Evolutionary conservation across 30 jellyfish, hydroid and myxozoan genomes (phyloP), one percentile per base, ranked within the genome.

Genomic region (Pseudorhiza aurosa): DNA sequence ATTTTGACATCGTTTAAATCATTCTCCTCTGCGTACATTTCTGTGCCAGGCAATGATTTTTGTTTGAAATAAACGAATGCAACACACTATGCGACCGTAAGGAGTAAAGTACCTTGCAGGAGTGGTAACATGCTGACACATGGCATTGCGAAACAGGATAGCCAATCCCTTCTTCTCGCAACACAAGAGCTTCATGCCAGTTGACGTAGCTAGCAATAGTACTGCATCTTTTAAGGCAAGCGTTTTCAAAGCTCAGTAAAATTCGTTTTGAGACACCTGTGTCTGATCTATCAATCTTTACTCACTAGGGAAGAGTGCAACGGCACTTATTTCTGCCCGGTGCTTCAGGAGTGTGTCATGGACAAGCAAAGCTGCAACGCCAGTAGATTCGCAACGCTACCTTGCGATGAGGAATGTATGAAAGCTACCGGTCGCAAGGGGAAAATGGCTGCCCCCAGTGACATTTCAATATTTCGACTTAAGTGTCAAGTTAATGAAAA

Each of bases 331-430:
- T 70, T 22, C 27, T 70, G 83, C 19, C 83, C 83, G 8, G 22
- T 70, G n/a, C 27, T 30, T 26, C 68, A 33, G 21, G 49, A 70
- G 36, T 70, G 83, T 71, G 49, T 71, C 32, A 70, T 45, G 7
- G 39, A 46, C 10, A 15, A 36, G 1, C 55, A 30, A 25, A 70
- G 83, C 71, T 70, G 83, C 68, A 70, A 70, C 21, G 32, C 83
- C 33, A 47, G 71, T 18, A 26, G 27, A 44, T 70, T 70, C 22
- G 28, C 27, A 30, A 8, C 22, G 1, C 0, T n/a, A 8, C 70
- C 72, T 11, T 45, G 83, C 27, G 68, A 70, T 51, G 57, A 46
- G 30, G 43, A 28, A 9, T 70, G 83, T 33, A 15, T 70, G 56
- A 46, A 31, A 2, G 71, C 70, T 8, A 35, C 68, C 10, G 32